Percentiles rank a stretch among this genome's conserved stretches.
Evolutionary conservation across 2,113 vertebrate species (phyloP).

Genomic region (Peromyscus polionotus): DNA sequence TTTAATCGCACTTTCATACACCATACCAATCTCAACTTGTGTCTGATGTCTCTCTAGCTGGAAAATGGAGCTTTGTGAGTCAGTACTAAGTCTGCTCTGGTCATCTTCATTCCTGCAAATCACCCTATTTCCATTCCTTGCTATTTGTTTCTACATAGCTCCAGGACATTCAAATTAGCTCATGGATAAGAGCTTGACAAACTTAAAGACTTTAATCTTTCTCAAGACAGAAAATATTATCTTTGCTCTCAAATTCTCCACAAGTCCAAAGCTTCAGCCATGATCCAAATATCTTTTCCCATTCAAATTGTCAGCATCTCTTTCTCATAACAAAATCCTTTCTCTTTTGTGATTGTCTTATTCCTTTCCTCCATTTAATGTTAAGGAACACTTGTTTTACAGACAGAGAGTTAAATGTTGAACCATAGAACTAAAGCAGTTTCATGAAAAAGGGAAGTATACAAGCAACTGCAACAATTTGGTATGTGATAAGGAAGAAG

Average conservation of each 20-base stretch:
- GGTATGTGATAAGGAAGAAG: not conserved
- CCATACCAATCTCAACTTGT: not conserved
- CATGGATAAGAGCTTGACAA: not conserved
- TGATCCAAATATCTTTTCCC: not conserved
- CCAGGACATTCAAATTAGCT: constrained; percentile 29
- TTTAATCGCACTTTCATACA: not conserved
- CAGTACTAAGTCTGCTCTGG: not conserved
- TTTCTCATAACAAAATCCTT: not conserved
- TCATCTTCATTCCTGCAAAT: not conserved
- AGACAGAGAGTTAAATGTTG: not conserved
- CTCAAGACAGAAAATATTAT: constrained; percentile 1
- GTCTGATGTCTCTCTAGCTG: not conserved
- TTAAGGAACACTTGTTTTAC: not conserved
- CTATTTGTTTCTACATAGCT: not conserved
- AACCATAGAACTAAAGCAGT: not conserved
- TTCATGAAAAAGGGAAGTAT: not conserved
- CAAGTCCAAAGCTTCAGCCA: not conserved
- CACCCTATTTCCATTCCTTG: not conserved
- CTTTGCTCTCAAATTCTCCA: not conserved
- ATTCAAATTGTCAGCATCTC: not conserved
- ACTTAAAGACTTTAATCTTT: not conserved
- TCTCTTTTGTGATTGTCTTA: not conserved
- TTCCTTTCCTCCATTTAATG: not conserved
- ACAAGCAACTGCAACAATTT: not conserved
- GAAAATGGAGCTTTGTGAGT: not conserved